phyloP scores from a whole-genome alignment of 2,888 invertebrate genomes.

The Octonoba sinensis region DNA sequence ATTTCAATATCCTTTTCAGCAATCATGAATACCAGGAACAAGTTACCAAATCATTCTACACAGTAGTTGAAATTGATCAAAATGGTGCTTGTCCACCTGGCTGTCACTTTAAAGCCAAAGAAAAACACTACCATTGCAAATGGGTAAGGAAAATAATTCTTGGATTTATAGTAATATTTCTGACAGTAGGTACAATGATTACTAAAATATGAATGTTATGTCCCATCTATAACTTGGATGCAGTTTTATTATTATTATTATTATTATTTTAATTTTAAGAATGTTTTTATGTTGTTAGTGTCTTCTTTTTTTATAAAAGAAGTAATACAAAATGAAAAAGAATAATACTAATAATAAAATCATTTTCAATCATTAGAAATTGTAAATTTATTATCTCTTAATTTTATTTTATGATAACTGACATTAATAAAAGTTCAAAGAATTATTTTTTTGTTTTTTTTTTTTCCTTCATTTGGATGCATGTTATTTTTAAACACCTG shows the following conservation, averaged over 20 bases:
- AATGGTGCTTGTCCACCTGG: conserved; percentile 76
- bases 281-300: not conserved
- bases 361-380: too few relatives aligned
- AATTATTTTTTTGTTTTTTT: too few relatives aligned
- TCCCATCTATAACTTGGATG: too few relatives aligned
- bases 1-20: conserved; percentile 67
- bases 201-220: too few relatives aligned
- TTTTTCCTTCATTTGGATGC: not conserved
- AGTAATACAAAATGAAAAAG: not conserved
- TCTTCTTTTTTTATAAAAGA: not conserved
- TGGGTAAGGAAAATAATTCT: conserved; percentile 77
- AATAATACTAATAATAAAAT: not conserved
- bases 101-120: conserved; percentile 79
- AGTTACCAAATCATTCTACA: conserved; percentile 83
- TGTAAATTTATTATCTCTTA: too few relatives aligned
- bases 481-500: not conserved
- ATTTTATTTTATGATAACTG: not conserved
- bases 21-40: conserved; percentile 91
- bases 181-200: not conserved
- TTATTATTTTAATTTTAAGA: not conserved
- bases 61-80: conserved; percentile 77
- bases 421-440: too few relatives aligned
- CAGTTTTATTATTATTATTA: too few relatives aligned
- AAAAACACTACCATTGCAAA: conserved; percentile 89
- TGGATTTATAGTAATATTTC: conserved; percentile 33